Base-by-base conservation (phyloP, 2,888 invertebrate species). In the Rapana venosa region DNA sequence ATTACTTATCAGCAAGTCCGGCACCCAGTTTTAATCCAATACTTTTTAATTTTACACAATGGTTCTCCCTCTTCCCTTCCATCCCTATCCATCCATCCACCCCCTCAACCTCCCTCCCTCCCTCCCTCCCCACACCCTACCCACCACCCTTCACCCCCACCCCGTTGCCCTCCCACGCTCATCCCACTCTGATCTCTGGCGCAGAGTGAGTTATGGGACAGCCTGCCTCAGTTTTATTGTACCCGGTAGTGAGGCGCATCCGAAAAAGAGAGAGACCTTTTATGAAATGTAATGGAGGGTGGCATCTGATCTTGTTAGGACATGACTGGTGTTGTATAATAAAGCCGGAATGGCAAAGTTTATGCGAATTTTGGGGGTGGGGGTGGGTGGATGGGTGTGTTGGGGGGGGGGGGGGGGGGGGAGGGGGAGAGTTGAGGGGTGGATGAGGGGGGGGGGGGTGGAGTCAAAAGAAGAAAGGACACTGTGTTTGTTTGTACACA, bases 1-100 rank as follows among this genome's bases (percentile, higher is more conserved):
- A 88, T 88, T 88, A 88, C 88, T 88, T 88, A 88, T 88, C 88
- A 88, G 88, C 77, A 15, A 22, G 58, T 77, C 77, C 56, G 20
- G 74, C 87, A 15, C 70, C n/a, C n/a, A 36, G 30, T 58, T 88
- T 74, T 66, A 61, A 61, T 86, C 61, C 61, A 61, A 30, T 86
- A 32, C 20, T 47, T 47, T 47, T 47, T 47, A n/a, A 61, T 61
- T 61, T 86, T 22, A 22, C 1, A 35, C 56, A 86, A 58, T 86
- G n/a, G 66, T 66, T 35, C 86, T 66, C 58, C 35, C 30, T 56
- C 30, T 47, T 8, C 47, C 2, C n/a, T n/a, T n/a, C 47, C 47
- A 47, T 47, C 47, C 47, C 8, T 47, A 47, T 47, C 8, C 47
- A 47, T 47, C 8, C 47, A 47, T 47, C 47, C 47, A 47, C 47